phyloP scores from a whole-genome alignment of 64 coral and sea anemone species.

The Pocillopora damicornis region DNA sequence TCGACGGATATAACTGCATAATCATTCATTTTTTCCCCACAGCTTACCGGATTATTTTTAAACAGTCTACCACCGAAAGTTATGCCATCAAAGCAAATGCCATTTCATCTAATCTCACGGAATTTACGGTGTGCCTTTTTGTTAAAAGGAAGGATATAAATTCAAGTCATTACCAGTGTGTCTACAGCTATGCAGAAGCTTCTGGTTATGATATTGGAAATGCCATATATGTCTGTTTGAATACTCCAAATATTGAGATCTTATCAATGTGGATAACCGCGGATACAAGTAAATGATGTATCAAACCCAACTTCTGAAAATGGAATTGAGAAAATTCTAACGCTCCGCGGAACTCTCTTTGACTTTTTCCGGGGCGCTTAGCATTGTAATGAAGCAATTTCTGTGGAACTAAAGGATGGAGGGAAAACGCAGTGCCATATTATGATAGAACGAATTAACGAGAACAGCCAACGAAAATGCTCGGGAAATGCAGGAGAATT shows the following conservation, averaged over 20 bases:
- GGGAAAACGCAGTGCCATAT: too few relatives aligned
- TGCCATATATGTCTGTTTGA: not conserved
- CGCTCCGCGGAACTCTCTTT: too few relatives aligned
- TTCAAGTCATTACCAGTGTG: not conserved
- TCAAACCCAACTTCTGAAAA: too few relatives aligned
- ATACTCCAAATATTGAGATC: not conserved
- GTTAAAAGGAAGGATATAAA: not conserved
- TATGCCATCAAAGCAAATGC: not conserved
- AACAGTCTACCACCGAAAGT: not conserved
- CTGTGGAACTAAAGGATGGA: too few relatives aligned
- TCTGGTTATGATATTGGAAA: not conserved
- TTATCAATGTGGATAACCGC: not conserved
- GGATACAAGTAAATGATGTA: not conserved
- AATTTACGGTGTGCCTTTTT: not conserved
- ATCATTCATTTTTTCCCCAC: not conserved
- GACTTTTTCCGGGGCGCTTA: too few relatives aligned
- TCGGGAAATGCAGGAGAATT: too few relatives aligned
- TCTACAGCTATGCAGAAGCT: not conserved
- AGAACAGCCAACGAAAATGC: too few relatives aligned
- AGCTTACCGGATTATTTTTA: conserved; percentile 2
- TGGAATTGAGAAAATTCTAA: too few relatives aligned
- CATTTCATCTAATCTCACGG: not conserved
- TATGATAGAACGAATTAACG: too few relatives aligned
- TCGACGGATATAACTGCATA: not conserved
- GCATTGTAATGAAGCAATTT: too few relatives aligned